Conservation (phyloP, 1,140 invertebrate species). For the Plectrocnemia conspersa region DNA sequence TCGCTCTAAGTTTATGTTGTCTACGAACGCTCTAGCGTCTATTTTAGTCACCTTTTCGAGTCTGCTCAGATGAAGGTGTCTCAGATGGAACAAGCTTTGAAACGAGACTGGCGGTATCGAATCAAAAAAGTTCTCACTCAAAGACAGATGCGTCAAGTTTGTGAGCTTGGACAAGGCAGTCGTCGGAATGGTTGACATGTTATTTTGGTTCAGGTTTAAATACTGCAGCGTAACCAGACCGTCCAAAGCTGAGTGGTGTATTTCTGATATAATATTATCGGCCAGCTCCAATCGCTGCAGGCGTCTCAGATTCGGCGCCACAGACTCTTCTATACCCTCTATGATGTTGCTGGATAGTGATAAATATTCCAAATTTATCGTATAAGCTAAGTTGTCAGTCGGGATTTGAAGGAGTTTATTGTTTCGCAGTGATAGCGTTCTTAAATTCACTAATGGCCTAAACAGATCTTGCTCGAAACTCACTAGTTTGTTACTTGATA, state of each 20-base stretch:
- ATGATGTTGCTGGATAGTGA: constrained; percentile 71
- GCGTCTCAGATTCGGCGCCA: constrained; percentile 63
- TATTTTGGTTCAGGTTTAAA: constrained; percentile 76
- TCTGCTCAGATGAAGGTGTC: constrained; percentile 65
- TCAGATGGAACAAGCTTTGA: constrained; percentile 72
- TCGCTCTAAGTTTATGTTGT: constrained; percentile 75
- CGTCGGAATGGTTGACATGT: constrained; percentile 72
- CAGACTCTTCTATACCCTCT: constrained; percentile 59
- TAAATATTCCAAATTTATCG: constrained; percentile 60
- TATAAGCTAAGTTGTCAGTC: constrained; percentile 59
- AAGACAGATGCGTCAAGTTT: constrained; percentile 65
- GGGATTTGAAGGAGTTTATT: constrained; percentile 77
- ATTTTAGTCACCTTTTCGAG: constrained; percentile 61
- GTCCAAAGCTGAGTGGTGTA: constrained; percentile 64
- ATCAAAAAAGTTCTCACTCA: constrained; percentile 72
- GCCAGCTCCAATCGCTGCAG: constrained; percentile 61
- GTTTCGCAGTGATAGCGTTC: constrained; percentile 63
- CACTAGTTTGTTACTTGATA: constrained; percentile 71
- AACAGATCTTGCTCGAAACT: constrained; percentile 67
- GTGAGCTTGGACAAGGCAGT: constrained; percentile 67
- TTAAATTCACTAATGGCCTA: constrained; percentile 63
- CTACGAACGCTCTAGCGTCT: constrained; percentile 71
- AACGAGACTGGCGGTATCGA: constrained; percentile 68
- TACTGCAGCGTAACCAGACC: constrained; percentile 62
- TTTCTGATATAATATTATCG: constrained; percentile 66